Percentiles rank a stretch among this genome's conserved stretches.
These are phyloP conservation scores for Perithous albicinctus DNA, from an alignment of 2,888 invertebrate species.

Conservation along the genomic window DNA sequence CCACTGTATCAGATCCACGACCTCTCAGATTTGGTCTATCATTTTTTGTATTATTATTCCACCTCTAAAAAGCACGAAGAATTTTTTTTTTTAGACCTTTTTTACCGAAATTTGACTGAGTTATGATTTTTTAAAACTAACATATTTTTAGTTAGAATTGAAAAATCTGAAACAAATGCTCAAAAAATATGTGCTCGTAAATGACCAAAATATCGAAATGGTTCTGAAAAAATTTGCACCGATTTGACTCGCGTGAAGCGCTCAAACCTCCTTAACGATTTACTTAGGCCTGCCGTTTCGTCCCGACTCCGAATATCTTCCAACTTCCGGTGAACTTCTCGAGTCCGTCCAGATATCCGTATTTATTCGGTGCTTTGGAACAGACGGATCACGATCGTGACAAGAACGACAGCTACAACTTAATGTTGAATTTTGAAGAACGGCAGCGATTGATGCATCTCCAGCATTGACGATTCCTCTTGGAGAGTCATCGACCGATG, in stretches of 20 bases:
- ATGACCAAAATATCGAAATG: too few relatives aligned
- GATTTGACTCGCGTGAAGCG: background rate
- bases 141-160: background rate
- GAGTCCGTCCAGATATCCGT: constrained; percentile 70
- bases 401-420: constrained; percentile 70
- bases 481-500: constrained; percentile 69
- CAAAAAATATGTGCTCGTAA: too few relatives aligned
- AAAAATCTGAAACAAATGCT: background rate
- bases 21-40: too few relatives aligned
- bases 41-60: too few relatives aligned
- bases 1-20: too few relatives aligned
- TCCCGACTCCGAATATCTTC: constrained; percentile 50
- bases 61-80: too few relatives aligned
- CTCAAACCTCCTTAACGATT: background rate
- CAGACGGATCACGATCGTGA: constrained; percentile 56
- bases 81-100: too few relatives aligned
- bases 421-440: constrained; percentile 64
- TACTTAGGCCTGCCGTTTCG: constrained; percentile 58
- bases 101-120: too few relatives aligned
- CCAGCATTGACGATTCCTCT: constrained; percentile 52
- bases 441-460: constrained; percentile 62
- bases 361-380: constrained; percentile 42
- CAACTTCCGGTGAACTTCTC: constrained; percentile 69
- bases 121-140: too few relatives aligned
- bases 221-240: background rate